These are phyloP conservation scores for Anseranas semipalmata DNA, from an alignment of 2,113 vertebrate species.

Conservation along the genomic window DNA sequence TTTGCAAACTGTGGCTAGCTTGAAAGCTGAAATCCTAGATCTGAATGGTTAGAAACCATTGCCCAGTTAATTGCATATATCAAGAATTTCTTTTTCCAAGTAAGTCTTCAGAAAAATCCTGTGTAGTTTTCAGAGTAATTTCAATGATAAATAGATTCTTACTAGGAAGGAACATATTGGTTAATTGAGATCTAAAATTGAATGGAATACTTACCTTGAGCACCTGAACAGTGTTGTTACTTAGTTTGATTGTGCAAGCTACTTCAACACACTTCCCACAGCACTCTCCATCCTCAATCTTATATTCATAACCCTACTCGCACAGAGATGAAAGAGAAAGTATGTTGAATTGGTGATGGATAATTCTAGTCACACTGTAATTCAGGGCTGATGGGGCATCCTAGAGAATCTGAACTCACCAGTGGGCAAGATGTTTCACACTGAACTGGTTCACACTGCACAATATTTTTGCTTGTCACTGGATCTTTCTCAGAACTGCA, in stretches of 20 bases:
- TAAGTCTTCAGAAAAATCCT: neutral
- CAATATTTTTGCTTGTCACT: neutral
- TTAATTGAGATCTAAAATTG: neutral
- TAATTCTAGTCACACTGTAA: neutral
- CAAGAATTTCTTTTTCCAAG: neutral
- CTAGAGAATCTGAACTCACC: constrained; percentile 48
- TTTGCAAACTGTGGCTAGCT: neutral
- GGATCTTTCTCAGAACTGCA: constrained; percentile 73
- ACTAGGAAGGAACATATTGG: neutral
- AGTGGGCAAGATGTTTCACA: constrained; percentile 77
- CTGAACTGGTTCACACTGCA: constrained; percentile 62
- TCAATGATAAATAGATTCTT: neutral
- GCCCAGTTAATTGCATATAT: neutral
- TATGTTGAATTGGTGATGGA: neutral
- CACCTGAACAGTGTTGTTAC: constrained; percentile 12
- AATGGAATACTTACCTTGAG: constrained; percentile 71
- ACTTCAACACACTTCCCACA: constrained; percentile 83
- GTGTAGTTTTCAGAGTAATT: neutral
- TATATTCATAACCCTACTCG: constrained; percentile 78
- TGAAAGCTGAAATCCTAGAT: neutral
- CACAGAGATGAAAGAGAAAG: neutral
- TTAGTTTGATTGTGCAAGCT: constrained; percentile 71
- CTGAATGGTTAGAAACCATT: neutral
- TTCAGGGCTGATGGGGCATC: neutral
- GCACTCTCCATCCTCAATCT: constrained; percentile 66